Conservation (phyloP, 2,797 vertebrate genomes). For the Echiichthys vipera region DNA sequence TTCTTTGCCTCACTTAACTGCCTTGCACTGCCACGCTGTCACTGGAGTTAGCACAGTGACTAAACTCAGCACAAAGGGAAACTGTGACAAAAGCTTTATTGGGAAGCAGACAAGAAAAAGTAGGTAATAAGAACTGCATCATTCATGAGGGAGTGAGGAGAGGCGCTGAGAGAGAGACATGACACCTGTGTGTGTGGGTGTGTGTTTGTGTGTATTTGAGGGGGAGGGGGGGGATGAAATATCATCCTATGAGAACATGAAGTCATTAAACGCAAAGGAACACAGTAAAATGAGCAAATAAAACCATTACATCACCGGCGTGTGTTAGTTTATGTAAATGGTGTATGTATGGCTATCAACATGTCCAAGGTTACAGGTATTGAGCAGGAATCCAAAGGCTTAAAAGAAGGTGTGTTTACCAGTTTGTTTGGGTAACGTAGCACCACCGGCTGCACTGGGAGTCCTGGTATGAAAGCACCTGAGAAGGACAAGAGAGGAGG, state of each 20-base stretch:
- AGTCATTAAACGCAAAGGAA: constrained; percentile 66
- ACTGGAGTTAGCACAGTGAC: constrained; percentile 26
- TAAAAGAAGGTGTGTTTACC: constrained; percentile 81
- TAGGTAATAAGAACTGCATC: constrained; percentile 55
- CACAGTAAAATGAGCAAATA: constrained; percentile 25
- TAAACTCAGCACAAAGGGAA: constrained; percentile 2
- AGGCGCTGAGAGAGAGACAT: constrained; percentile 59
- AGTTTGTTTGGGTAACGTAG: constrained; percentile 93
- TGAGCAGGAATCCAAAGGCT: not conserved
- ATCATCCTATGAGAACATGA: constrained; percentile 72
- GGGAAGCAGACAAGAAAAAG: constrained; percentile 50
- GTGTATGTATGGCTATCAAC: not conserved
- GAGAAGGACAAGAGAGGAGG: constrained; percentile 24
- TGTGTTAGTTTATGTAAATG: not conserved
- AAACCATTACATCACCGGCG: constrained; percentile 54
- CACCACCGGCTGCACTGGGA: constrained; percentile 95
- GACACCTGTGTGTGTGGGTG: constrained; percentile 52
- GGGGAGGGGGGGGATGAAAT: constrained; percentile 70
- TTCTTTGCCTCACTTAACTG: not conserved
- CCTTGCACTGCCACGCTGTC: constrained; percentile 24
- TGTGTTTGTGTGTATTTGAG: constrained; percentile 17
- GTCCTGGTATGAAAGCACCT: constrained; percentile 97
- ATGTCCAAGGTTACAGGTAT: not conserved
- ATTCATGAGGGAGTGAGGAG: constrained; percentile 55
- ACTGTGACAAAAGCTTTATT: constrained; percentile 47